A percentile compares a stretch with the other conserved stretches of the same genome.
Evolutionary conservation across 2,888 invertebrate genomes (phyloP).

Genomic region (Hydraecia micacea): DNA sequence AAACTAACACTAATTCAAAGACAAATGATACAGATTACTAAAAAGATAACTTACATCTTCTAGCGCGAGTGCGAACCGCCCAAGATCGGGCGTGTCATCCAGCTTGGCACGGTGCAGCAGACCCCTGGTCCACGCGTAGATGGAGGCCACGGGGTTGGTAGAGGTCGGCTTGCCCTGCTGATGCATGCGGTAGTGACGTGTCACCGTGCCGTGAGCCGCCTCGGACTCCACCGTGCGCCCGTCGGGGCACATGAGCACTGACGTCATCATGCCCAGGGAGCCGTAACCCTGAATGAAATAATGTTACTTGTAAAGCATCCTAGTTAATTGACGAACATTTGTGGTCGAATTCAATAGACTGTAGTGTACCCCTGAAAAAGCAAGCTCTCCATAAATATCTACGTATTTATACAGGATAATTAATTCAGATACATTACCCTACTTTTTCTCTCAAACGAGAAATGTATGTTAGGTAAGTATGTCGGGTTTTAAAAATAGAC

Average conservation of each 20-base stretch:
- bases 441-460: conserved; percentile 15
- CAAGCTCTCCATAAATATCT: neutral
- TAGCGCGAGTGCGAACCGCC: conserved; percentile 92
- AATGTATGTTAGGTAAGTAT: neutral
- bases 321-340: neutral
- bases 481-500: conserved; percentile 21
- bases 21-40: neutral
- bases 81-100: conserved; percentile 94
- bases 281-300: conserved; percentile 91
- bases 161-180: conserved; percentile 96
- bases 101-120: conserved; percentile 95
- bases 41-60: conserved; percentile 90
- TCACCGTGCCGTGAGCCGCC: conserved; percentile 98
- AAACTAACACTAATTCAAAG: neutral
- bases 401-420: conserved; percentile 4
- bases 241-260: conserved; percentile 96
- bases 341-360: neutral
- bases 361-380: neutral
- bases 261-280: conserved; percentile 97
- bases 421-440: conserved; percentile 26
- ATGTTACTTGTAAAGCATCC: neutral
- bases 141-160: conserved; percentile 97
- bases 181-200: conserved; percentile 96
- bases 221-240: conserved; percentile 96
- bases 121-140: conserved; percentile 97